Base-by-base conservation (phyloP, 92 coral and sea anemone species). In the Nematostella vectensis region DNA sequence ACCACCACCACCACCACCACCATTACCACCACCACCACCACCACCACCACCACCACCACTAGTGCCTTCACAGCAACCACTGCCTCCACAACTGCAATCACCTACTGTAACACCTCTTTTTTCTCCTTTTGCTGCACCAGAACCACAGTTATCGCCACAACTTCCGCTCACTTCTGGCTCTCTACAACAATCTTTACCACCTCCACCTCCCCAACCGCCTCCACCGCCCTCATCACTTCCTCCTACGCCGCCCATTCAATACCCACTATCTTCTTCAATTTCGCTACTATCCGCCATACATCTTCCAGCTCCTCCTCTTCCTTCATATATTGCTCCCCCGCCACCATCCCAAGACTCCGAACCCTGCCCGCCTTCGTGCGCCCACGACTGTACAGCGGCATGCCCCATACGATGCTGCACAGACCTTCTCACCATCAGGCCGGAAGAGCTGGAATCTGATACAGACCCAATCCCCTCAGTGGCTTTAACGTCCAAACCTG, bases 341-440 rank as follows among this genome's bases (percentile, higher is more conserved):
- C 51, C 51, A 10, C 51, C 51, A 10, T 22, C 51, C 4, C 21
- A 9, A 10, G 17, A 4, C 4, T 45, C 51, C 9, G 4, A 40
- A 4, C 51, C 51, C 11, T 66, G 72, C 20, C 63, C 63, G 13
- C 62, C 72, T 22, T 43, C 63, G 13, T 66, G 72, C 55, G 72
- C 72, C 10, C 72, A 66, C 57, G 62, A 58, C 21, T 66, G 72
- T 44, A 59, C 53, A 13, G 72, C 72, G 23, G 55, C 59, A 47
- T 66, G 72, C 47, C 72, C 72, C 13, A 66, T 66, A 66, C 72
- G 55, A 17, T 66, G 72, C 48, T 66, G 72, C 25, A 66, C 72
- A 27, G 72, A 66, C 37, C 42, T 66, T 12, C 53, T 66, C 23
- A 66, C 72, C 6, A 63, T 66, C 16, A 66, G 48, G 25, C 72